phyloP scores from a whole-genome alignment of 1,140 invertebrate genomes.

The Vanessa tameamea region DNA sequence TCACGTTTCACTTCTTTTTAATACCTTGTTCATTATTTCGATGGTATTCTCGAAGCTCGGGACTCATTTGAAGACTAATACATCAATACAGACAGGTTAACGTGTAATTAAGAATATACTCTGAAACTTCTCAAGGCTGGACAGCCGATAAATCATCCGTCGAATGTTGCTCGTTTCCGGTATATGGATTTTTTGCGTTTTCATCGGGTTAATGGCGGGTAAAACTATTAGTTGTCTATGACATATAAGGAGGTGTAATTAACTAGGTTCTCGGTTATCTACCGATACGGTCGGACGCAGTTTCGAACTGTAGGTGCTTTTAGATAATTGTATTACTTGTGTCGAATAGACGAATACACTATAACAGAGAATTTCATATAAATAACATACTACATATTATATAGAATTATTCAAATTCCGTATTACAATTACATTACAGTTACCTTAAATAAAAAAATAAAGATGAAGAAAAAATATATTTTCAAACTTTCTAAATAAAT shows the following conservation, averaged over 20 bases:
- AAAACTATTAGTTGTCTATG: background rate
- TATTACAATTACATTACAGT: too few species aligned
- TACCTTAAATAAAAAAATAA: too few species aligned
- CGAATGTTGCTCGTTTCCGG: background rate
- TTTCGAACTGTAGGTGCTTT: too few species aligned
- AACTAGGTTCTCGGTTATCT: background rate
- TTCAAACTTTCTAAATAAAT: background rate
- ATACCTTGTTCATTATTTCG: background rate
- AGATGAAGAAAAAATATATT: too few species aligned
- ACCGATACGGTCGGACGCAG: background rate
- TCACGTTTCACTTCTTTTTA: background rate
- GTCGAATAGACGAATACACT: too few species aligned
- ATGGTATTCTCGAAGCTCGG: background rate
- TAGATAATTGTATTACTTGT: too few species aligned
- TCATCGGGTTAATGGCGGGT: background rate
- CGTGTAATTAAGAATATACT: conserved; percentile 8
- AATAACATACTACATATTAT: too few species aligned
- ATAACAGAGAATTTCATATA: too few species aligned
- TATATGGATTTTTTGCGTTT: background rate
- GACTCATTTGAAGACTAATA: conserved; percentile 3
- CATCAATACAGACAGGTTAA: conserved; percentile 12
- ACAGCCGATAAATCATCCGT: conserved; percentile 11
- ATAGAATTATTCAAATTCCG: too few species aligned
- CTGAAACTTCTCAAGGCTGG: background rate
- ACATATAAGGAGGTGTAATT: background rate